phyloP scores from a whole-genome alignment of 2,888 invertebrate species.

The Plagodis dolabraria region DNA sequence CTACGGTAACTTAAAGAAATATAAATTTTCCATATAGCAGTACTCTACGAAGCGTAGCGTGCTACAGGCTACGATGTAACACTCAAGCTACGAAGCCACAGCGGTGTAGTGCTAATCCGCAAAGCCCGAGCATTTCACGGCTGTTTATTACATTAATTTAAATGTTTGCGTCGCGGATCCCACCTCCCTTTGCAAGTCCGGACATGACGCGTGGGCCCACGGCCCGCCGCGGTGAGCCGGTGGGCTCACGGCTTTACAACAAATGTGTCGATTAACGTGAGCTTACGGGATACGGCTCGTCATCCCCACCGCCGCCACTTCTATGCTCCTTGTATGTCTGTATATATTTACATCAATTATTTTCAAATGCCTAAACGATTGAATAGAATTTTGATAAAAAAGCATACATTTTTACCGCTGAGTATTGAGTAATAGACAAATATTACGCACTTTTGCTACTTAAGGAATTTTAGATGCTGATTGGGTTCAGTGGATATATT shows the following conservation, averaged over 20 bases:
- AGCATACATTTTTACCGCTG: neutral
- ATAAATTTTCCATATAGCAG: neutral
- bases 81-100: constrained; percentile 38
- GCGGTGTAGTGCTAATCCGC: constrained; percentile 56
- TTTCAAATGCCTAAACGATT: neutral
- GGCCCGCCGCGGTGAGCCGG: constrained; percentile 3
- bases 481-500: no score
- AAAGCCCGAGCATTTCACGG: constrained; percentile 77
- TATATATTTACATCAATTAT: no score
- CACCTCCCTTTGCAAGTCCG: constrained; percentile 41
- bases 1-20: neutral
- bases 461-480: no score
- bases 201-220: constrained; percentile 33
- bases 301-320: no score
- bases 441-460: neutral
- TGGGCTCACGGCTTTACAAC: constrained; percentile 9
- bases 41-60: constrained; percentile 1
- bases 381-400: neutral
- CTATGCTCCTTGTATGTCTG: no score
- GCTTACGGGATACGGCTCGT: constrained; percentile 15
- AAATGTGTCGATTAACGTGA: constrained; percentile 32
- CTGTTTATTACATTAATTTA: constrained; percentile 84
- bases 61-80: constrained; percentile 29
- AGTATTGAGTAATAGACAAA: neutral
- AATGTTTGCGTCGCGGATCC: constrained; percentile 76